Evolutionary conservation across 2,113 vertebrate genomes (phyloP).

Genomic region (Chionis minor): DNA sequence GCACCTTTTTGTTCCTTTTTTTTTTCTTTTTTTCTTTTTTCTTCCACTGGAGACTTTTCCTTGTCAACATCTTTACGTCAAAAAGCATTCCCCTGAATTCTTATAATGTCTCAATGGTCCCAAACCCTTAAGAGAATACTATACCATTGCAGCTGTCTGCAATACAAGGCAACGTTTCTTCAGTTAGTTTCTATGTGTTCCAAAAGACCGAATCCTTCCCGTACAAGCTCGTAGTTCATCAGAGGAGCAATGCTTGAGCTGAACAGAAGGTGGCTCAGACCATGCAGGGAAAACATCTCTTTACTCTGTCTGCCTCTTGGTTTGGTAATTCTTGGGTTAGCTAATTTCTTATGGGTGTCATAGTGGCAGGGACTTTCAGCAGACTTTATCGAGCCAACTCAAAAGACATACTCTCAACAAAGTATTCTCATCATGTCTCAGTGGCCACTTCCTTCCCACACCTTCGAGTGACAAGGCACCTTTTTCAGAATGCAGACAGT

Average conservation of each 20-base stretch:
- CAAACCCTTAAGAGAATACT: background rate
- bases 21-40: no score
- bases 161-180: background rate
- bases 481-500: background rate
- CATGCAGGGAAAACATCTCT: background rate
- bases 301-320: background rate
- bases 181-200: background rate
- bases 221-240: background rate
- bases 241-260: background rate
- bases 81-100: background rate
- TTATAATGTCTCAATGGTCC: background rate
- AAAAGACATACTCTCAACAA: background rate
- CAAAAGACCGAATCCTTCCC: background rate
- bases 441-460: background rate
- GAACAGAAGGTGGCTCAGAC: background rate
- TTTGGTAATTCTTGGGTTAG: background rate
- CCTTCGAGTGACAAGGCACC: background rate
- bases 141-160: background rate
- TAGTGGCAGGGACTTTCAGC: background rate
- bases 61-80: background rate
- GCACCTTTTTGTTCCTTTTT: background rate
- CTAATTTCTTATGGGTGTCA: background rate
- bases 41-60: background rate
- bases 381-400: background rate
- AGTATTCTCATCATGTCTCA: background rate